Base-by-base conservation (phyloP, 2,888 invertebrate species). In the Hanleya hanleyi region DNA sequence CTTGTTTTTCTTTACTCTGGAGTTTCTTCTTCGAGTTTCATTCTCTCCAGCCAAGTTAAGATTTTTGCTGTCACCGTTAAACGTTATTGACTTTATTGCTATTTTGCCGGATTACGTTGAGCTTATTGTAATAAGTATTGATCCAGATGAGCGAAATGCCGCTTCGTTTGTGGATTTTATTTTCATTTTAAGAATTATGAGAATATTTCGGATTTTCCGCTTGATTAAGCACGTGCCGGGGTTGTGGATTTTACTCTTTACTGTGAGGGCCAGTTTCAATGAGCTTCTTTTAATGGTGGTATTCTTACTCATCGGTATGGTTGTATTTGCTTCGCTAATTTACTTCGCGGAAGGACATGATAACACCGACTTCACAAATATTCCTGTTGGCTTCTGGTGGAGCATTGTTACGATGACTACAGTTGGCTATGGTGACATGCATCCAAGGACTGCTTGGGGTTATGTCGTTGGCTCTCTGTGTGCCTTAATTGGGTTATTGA, bases 301-400 rank as follows among this genome's bases (percentile, higher is more conserved):
- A 6, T 87, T 89, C 71, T 76, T 89, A 26, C 74, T 88, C 35
- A 87, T 89, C 66, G 88, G 88, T 0, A 89, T 89, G 87, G 84
- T 89, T 18, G 84, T 89, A 47, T 89, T 89, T 75, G 86, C 88
- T 26, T 86, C 89, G 4, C 78, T 89, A 38, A 84, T 89, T 37
- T 89, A 87, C 77, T 88, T 87, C 68, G 88, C 86, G 0, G 88
- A 89, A 69, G 26, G 66, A 47, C 18, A 18, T 57, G 26, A 12
- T 26, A 78, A 82, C 33, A 78, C 83, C 68, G 82, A 80, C 29
- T 89, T 87, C 71, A 84, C 80, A 70, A 88, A 87, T 83, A 89
- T 89, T 81, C 88, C 88, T 49, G 84, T 87, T 4, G 86, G 87
- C 4, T 88, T 89, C 77, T 89, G 89, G 89, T 89, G 88, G 87